phyloP scores from a whole-genome alignment of 2,888 invertebrate genomes.

The Agriopis leucophaearia region DNA sequence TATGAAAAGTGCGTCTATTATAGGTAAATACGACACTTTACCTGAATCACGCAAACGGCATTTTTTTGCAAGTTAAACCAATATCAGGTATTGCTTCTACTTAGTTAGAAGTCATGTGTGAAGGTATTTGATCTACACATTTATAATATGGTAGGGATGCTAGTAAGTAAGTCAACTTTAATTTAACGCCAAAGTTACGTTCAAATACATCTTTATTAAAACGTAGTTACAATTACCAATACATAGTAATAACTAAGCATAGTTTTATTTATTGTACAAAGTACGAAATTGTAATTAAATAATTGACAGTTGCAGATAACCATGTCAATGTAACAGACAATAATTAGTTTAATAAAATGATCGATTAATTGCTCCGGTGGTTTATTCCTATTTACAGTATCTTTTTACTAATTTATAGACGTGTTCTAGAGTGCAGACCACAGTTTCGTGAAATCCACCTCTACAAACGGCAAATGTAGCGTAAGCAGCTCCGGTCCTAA shows the following conservation, averaged over 20 bases:
- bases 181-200: constrained; percentile 59
- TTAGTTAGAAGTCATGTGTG: too few species aligned
- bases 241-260: constrained; percentile 49
- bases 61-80: too few species aligned
- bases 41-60: too few species aligned
- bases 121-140: too few species aligned
- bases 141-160: too few species aligned
- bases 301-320: constrained; percentile 39
- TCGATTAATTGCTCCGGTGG: constrained; percentile 18
- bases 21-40: too few species aligned
- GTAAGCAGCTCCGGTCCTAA: too few species aligned
- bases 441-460: too few species aligned
- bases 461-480: too few species aligned
- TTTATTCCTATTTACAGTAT: background rate
- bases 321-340: constrained; percentile 50
- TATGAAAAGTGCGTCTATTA: too few species aligned
- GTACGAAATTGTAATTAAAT: constrained; percentile 56
- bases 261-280: constrained; percentile 79
- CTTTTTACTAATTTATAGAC: background rate
- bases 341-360: constrained; percentile 59
- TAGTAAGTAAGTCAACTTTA: constrained; percentile 47
- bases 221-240: constrained; percentile 40
- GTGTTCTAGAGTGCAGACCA: too few species aligned
- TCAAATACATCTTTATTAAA: constrained; percentile 51
- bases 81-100: too few species aligned